Evolutionary conservation across 2,113 vertebrate genomes (phyloP).

Genomic region (Corvus cornix): DNA sequence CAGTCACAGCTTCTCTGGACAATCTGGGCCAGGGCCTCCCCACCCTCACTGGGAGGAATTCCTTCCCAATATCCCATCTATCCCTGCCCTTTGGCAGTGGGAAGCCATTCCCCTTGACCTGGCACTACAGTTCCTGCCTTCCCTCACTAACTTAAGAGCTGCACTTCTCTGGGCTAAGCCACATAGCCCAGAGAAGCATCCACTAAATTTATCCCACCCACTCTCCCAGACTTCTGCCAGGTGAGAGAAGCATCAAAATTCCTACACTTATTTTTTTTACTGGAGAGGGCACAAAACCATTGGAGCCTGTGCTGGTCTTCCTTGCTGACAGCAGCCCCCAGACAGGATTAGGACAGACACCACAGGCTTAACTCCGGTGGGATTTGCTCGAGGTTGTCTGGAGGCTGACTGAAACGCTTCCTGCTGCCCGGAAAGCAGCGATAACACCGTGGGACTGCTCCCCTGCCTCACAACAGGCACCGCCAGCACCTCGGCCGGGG

Average conservation of each 20-base stretch:
- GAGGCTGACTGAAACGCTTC: not conserved
- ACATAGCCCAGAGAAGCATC: fast-evolving
- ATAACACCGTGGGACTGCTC: not conserved
- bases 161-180: not conserved
- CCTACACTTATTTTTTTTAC: fast-evolving
- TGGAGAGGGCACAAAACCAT: not conserved
- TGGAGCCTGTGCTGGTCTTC: not conserved
- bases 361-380: not conserved
- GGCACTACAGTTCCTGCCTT: not conserved
- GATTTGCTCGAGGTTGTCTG: not conserved
- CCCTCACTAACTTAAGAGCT: not conserved
- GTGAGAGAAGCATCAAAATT: fast-evolving
- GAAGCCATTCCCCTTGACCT: not conserved
- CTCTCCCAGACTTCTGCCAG: not conserved
- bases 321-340: not conserved
- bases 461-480: not conserved
- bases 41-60: not conserved
- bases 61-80: not conserved
- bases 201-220: not conserved
- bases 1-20: not conserved
- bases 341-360: not conserved
- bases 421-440: not conserved
- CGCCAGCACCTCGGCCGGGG: not conserved
- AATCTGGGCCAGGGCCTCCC: fast-evolving
- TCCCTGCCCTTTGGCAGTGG: not conserved